Evolutionary conservation across 1,140 invertebrate species (phyloP), one percentile per base, ranked within the genome.

Genomic region (Hylyphantes graminicola): DNA sequence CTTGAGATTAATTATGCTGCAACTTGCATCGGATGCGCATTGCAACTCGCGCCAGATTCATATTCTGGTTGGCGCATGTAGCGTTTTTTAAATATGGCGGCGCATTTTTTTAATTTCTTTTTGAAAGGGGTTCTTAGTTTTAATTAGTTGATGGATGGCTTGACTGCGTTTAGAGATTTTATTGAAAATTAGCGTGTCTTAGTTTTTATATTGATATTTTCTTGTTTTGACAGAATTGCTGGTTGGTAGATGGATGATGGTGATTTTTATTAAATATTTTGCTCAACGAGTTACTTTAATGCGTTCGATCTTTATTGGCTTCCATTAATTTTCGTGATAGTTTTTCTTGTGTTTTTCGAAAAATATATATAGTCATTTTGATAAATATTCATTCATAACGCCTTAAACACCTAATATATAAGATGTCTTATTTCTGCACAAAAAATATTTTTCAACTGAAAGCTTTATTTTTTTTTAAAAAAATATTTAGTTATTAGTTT

Each of bases 211-310:
- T 35, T 35, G 35, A 35, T 35, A 35, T 35, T 35, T 11, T 70
- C 67, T 70, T 70, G 48, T 70, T 70, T 70, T 70, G 54, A 70
- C 48, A 19, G 13, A n/a, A n/a, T 17, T 51, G 67, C n/a, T 51
- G 54, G 15, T 70, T 15, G 48, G 15, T n/a, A 51, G 12, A 70
- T 70, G 48, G 50, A 70, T 53, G 50, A 70, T 53, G 50, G 17
- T 6, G 15, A 17, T 53, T 70, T 70, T 70, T 70, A 70, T 70
- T 70, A 70, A 53, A 70, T 53, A 17, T 70, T 67, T 70, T 70
- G 54, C 9, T 70, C 48, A 53, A 51, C n/a, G 54, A 53, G 67
- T 70, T 35, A 19, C 12, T 53, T 17, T 59, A 59, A 59, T 9
- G 12, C 11, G 57, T 59, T 59, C 35, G 5, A 35, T 2, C 35